These are phyloP conservation scores for Trachelus tabidus DNA, from an alignment of 2,888 invertebrate species.

Conservation along the genomic window DNA sequence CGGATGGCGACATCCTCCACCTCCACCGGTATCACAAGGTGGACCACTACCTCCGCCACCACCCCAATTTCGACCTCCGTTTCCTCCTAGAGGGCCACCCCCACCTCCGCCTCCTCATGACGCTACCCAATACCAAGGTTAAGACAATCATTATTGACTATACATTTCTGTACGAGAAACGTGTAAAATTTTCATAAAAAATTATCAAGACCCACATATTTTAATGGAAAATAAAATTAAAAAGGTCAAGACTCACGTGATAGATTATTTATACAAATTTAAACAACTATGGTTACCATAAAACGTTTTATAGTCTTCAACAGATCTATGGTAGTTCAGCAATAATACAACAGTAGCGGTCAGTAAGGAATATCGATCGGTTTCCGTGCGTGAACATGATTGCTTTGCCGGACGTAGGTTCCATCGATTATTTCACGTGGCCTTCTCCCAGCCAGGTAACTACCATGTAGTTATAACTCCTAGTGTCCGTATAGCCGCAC, in stretches of 20 bases:
- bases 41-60: slow-evolving; percentile 71
- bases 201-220: background rate
- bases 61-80: slow-evolving; percentile 67
- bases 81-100: slow-evolving; percentile 78
- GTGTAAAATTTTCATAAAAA: background rate
- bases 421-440: slow-evolving; percentile 48
- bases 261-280: background rate
- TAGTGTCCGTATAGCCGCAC: background rate
- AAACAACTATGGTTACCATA: background rate
- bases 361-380: slow-evolving; percentile 40
- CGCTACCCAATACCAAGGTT: slow-evolving; percentile 45
- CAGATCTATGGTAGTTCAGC: slow-evolving; percentile 13
- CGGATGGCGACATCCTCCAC: slow-evolving; percentile 77
- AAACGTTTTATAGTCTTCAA: background rate
- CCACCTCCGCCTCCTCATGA: slow-evolving; percentile 73
- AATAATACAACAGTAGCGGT: slow-evolving; percentile 7
- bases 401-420: slow-evolving; percentile 34
- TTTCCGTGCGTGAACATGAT: slow-evolving; percentile 42
- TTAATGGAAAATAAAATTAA: background rate
- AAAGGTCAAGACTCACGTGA: background rate
- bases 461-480: background rate
- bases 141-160: background rate
- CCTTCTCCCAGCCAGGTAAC: slow-evolving; percentile 26
- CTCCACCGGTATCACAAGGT: slow-evolving; percentile 67
- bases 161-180: background rate